phyloP scores from a whole-genome alignment of 2,888 invertebrate genomes.

The Mactromeris polynyma region DNA sequence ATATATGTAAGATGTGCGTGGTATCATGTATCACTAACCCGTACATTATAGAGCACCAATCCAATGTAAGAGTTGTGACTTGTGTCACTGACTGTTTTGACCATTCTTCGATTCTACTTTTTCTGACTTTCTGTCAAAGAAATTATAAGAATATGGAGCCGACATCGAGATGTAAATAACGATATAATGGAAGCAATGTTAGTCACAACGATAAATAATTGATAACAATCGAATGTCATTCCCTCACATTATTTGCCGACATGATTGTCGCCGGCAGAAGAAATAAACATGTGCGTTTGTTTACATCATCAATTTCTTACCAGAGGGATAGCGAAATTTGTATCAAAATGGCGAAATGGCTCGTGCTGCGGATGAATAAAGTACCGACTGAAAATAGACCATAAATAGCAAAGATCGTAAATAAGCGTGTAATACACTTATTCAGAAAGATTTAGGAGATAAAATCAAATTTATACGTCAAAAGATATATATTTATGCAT shows the following conservation, averaged over 20 bases:
- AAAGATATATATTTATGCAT: not conserved
- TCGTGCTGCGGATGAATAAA: conserved; percentile 59
- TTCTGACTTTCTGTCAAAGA: no score
- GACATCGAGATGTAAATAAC: no score
- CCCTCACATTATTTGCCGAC: not conserved
- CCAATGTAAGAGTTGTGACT: no score
- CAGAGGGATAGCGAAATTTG: conserved; percentile 74
- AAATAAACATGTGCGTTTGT: conserved; percentile 75
- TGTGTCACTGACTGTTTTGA: no score
- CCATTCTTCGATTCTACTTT: no score
- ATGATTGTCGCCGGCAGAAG: not conserved
- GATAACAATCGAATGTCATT: not conserved
- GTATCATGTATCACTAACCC: no score
- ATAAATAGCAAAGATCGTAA: not conserved
- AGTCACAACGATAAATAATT: not conserved
- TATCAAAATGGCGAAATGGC: conserved; percentile 74
- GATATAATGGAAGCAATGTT: not conserved
- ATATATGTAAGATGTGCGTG: no score
- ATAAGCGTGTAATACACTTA: not conserved
- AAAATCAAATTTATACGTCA: not conserved
- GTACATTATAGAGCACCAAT: no score
- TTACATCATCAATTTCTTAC: conserved; percentile 77
- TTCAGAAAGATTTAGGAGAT: not conserved
- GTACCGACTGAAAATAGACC: conserved; percentile 24
- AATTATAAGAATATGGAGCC: no score